Evolutionary conservation across 2,113 vertebrate species (phyloP).

Genomic region (Tapirus terrestris): DNA sequence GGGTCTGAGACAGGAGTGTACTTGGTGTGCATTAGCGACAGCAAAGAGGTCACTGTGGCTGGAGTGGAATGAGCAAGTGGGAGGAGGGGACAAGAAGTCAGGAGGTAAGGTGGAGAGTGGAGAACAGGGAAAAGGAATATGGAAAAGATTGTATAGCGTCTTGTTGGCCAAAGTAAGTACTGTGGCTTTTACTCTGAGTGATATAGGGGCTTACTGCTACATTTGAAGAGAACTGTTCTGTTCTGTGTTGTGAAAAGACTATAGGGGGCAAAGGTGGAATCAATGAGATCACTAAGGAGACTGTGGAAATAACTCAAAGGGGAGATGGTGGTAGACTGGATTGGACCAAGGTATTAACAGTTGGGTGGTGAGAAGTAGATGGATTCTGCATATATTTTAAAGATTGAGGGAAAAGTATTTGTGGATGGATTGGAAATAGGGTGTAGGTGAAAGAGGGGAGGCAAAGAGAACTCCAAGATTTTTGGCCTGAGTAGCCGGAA

Average conservation of each 20-base stretch:
- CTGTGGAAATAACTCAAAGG: neutral
- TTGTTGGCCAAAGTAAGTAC: neutral
- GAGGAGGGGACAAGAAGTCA: neutral
- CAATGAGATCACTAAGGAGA: neutral
- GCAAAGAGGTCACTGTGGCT: neutral
- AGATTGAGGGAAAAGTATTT: neutral
- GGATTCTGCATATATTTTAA: neutral
- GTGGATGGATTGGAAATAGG: neutral
- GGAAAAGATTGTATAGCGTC: neutral
- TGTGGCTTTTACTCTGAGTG: neutral
- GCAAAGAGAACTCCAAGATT: neutral
- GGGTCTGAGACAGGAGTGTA: neutral
- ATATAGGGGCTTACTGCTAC: neutral
- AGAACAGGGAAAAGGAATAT: neutral
- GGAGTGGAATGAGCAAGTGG: neutral
- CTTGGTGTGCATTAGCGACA: neutral
- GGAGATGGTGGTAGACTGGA: neutral
- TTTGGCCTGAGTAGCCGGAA: neutral
- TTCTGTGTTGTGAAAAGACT: neutral
- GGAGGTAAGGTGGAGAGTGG: neutral
- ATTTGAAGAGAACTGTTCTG: neutral
- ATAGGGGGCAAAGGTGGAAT: neutral
- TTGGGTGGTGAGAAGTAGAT: neutral
- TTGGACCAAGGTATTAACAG: neutral
- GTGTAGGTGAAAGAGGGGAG: neutral